Conservation (phyloP, 2,113 vertebrate genomes). For the Nyctereutes procyonoides region DNA sequence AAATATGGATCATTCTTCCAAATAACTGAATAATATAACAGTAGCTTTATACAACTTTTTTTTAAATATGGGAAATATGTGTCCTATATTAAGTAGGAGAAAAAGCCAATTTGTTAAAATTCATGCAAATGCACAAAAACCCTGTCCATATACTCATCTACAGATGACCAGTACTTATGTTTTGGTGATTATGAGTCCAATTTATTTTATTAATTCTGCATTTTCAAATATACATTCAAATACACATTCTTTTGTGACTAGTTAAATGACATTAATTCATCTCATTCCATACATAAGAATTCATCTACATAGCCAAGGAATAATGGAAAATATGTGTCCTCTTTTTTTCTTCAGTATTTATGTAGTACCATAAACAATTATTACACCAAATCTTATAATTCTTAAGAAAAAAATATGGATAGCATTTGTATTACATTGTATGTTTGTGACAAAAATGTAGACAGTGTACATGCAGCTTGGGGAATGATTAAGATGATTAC, state of each 20-base stretch:
- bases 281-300: neutral
- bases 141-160: neutral
- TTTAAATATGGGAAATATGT: conserved; percentile 23
- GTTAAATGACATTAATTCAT: neutral
- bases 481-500: neutral
- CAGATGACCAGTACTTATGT: neutral
- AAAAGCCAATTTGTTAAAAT: conserved; percentile 39
- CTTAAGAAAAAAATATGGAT: neutral
- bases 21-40: conserved; percentile 30
- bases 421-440: neutral
- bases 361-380: neutral
- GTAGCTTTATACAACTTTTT: neutral
- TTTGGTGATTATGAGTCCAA: neutral
- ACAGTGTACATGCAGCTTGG: neutral
- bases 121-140: neutral
- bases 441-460: neutral
- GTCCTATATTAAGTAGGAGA: neutral
- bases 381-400: neutral
- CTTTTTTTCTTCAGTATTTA: neutral
- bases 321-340: neutral
- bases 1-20: neutral
- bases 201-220: neutral
- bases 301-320: neutral
- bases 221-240: neutral
- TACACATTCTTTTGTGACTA: neutral